Evolutionary conservation across 2,113 vertebrate genomes (phyloP).

Genomic region (Chroicocephalus ridibundus): DNA sequence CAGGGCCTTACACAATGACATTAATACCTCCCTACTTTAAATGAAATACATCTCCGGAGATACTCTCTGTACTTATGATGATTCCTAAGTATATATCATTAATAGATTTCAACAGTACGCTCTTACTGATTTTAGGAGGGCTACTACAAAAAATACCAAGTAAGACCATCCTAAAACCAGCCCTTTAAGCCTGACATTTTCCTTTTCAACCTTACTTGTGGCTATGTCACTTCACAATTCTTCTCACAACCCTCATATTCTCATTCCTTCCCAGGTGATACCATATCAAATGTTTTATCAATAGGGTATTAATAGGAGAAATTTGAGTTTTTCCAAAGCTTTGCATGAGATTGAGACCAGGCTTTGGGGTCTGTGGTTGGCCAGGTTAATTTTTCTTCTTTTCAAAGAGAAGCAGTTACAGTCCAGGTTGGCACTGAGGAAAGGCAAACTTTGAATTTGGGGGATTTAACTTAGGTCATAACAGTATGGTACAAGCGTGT

Average conservation of each 20-base stretch:
- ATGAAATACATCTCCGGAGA: not conserved
- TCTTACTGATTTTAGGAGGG: not conserved
- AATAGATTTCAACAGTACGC: not conserved
- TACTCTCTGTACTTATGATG: not conserved
- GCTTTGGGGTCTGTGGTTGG: not conserved
- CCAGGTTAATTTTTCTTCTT: not conserved
- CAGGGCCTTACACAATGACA: not conserved
- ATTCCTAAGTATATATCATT: not conserved
- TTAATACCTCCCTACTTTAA: not conserved
- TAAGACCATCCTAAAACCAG: not conserved
- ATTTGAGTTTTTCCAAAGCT: not conserved
- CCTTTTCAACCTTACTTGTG: not conserved
- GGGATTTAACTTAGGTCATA: not conserved
- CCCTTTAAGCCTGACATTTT: not conserved
- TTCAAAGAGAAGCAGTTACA: not conserved
- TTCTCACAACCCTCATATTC: not conserved
- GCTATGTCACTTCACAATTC: not conserved
- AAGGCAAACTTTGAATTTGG: not conserved
- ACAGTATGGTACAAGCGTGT: not conserved
- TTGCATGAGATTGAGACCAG: not conserved
- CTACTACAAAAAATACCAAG: not conserved
- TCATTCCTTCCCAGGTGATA: not conserved
- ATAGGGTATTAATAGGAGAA: not conserved
- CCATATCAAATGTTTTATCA: not conserved
- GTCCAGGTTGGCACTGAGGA: not conserved